phyloP scores from a whole-genome alignment of 2,888 invertebrate genomes.

The Stenotaenia linearis region DNA sequence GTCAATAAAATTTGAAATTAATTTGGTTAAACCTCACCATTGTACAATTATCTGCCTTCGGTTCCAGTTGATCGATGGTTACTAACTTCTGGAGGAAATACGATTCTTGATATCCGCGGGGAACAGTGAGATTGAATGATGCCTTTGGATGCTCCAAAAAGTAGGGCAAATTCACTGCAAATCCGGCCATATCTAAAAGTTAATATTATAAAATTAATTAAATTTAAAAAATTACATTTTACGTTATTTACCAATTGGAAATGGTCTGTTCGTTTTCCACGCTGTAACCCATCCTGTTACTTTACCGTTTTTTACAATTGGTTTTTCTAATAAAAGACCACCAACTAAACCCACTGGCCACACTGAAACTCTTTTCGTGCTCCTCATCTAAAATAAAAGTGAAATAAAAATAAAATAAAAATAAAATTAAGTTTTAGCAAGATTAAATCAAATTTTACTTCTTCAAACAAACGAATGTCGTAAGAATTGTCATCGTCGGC shows the following conservation, averaged over 20 bases:
- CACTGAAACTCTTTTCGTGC: constrained; percentile 76
- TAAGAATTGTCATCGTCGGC: constrained; percentile 98
- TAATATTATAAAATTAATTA: background rate
- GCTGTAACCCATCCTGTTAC: constrained; percentile 76
- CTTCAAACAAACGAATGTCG: constrained; percentile 77
- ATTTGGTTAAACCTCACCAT: background rate
- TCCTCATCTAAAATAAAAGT: constrained; percentile 61
- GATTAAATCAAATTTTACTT: too few relatives aligned
- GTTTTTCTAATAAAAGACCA: constrained; percentile 85
- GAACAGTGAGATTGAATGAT: constrained; percentile 73
- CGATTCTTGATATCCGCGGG: constrained; percentile 83
- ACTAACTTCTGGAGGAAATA: constrained; percentile 68
- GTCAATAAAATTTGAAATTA: too few relatives aligned
- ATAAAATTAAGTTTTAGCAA: background rate
- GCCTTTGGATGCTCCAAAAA: constrained; percentile 66
- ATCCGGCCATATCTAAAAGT: constrained; percentile 85
- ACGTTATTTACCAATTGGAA: constrained; percentile 70
- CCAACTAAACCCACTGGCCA: constrained; percentile 84
- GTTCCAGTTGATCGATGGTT: constrained; percentile 73
- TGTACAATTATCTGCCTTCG: constrained; percentile 58
- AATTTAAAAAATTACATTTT: background rate
- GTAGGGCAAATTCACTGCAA: constrained; percentile 70
- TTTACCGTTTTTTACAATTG: constrained; percentile 61
- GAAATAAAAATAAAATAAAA: background rate
- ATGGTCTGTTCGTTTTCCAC: constrained; percentile 63